A percentile compares a stretch with the other conserved stretches of the same genome.
These are phyloP conservation scores for Zalophus californianus DNA, from an alignment of 2,797 vertebrate genomes.

Conservation along the genomic window DNA sequence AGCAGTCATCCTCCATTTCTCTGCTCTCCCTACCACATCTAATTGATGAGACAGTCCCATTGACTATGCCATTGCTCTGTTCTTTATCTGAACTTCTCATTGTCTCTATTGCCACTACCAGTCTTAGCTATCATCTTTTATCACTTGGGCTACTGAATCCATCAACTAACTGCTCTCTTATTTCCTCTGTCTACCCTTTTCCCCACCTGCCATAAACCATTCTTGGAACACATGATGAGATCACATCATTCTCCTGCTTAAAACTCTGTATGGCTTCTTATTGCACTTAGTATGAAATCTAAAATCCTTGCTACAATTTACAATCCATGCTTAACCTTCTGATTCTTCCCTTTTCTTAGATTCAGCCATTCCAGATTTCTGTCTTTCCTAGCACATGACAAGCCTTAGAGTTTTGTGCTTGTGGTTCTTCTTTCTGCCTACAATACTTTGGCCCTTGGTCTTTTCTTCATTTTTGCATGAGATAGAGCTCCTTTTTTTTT, in stretches of 20 bases:
- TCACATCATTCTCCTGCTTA: not conserved
- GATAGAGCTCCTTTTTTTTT: not conserved
- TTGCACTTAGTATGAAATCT: not conserved
- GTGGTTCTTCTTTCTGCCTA: not conserved
- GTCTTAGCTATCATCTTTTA: not conserved
- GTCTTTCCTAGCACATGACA: not conserved
- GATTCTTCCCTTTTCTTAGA: not conserved
- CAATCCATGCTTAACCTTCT: not conserved
- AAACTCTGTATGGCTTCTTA: not conserved
- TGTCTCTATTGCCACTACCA: not conserved
- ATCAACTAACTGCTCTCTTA: not conserved
- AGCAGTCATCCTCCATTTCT: not conserved
- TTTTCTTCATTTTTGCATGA: not conserved
- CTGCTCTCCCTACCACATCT: not conserved
- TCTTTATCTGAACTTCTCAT: not conserved
- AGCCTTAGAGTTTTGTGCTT: not conserved
- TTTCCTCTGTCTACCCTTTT: not conserved
- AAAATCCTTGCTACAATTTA: not conserved
- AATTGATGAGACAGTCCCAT: not conserved
- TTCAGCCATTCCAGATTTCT: not conserved
- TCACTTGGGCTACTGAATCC: not conserved
- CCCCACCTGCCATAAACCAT: not conserved
- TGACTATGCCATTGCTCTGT: not conserved
- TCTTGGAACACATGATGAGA: not conserved
- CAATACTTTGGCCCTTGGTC: not conserved